These are phyloP conservation scores for Apodemia mormo DNA, from an alignment of 2,888 invertebrate genomes.

Conservation along the genomic window DNA sequence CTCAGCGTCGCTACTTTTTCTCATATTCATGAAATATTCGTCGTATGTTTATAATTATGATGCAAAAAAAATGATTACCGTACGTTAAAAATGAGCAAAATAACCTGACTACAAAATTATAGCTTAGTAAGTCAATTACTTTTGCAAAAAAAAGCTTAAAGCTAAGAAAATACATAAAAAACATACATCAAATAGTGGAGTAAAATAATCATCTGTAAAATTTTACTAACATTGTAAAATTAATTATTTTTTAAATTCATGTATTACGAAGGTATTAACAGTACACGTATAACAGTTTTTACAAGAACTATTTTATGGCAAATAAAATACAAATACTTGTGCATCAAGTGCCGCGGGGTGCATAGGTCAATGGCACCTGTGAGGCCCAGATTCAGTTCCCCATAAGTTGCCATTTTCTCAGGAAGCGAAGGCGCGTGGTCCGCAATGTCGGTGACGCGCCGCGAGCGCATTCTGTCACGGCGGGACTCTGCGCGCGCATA, in stretches of 20 bases:
- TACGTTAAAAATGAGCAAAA: no score
- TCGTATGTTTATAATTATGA: no score
- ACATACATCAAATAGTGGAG: no score
- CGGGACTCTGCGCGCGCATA: conserved; percentile 70
- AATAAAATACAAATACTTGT: conserved; percentile 42
- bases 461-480: conserved; percentile 75
- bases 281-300: neutral
- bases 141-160: no score
- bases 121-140: no score
- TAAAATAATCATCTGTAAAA: no score
- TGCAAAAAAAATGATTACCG: no score
- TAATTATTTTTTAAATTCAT: neutral
- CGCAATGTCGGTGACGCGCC: conserved; percentile 45
- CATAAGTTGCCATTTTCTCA: conserved; percentile 79
- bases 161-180: no score
- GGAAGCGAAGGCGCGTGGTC: conserved; percentile 59
- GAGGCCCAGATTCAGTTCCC: conserved; percentile 76
- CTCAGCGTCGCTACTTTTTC: no score
- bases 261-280: neutral
- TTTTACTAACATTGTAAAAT: no score
- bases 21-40: no score
- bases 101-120: no score
- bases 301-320: conserved; percentile 2
- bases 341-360: conserved; percentile 62
- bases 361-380: conserved; percentile 71